Evolutionary conservation across 2,888 invertebrate species (phyloP), one percentile per base, ranked within the genome.

Genomic region (Caenorhabditis macrosperma): DNA sequence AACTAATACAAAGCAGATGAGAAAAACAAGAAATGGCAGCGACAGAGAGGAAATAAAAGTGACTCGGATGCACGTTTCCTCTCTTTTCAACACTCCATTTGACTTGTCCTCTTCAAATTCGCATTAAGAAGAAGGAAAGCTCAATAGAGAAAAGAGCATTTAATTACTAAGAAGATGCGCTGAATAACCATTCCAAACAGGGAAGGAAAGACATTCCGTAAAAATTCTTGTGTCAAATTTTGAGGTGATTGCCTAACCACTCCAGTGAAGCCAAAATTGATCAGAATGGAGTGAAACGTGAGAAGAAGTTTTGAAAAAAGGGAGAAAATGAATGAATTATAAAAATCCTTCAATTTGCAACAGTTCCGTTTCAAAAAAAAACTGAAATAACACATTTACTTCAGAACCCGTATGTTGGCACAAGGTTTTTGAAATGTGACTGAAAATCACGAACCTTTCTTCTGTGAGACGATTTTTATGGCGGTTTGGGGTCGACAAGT

Each of bases 391-490:
- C n/a, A n/a, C n/a, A n/a, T n/a, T n/a, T n/a, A n/a, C n/a, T n/a
- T n/a, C n/a, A n/a, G n/a, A n/a, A n/a, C n/a, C n/a, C n/a, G n/a
- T n/a, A n/a, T n/a, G n/a, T n/a, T n/a, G n/a, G n/a, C n/a, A n/a
- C n/a, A n/a, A n/a, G n/a, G n/a, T n/a, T n/a, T n/a, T n/a, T n/a
- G n/a, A n/a, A n/a, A n/a, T n/a, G n/a, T 44, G 15, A 44, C 15
- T 6, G 48, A 68, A 59, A 68, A 35, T n/a, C 6, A 38, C 60
- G 22, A 55, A 78, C 77, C 77, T 78, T 26, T 78, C 77, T 66
- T 78, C 77, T 5, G 77, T 78, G 20, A 78, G 57, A 7, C 77
- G 77, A 46, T 78, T 69, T 22, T 60, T 71, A 33, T 78, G 69
- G 9, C 76, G 55, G 26, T 68, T 22, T 35, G 68, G 54, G 10